A percentile compares a stretch with the other conserved stretches of the same genome.
Conservation (phyloP, 2,888 invertebrate genomes). For the Eupithecia abbreviata region DNA sequence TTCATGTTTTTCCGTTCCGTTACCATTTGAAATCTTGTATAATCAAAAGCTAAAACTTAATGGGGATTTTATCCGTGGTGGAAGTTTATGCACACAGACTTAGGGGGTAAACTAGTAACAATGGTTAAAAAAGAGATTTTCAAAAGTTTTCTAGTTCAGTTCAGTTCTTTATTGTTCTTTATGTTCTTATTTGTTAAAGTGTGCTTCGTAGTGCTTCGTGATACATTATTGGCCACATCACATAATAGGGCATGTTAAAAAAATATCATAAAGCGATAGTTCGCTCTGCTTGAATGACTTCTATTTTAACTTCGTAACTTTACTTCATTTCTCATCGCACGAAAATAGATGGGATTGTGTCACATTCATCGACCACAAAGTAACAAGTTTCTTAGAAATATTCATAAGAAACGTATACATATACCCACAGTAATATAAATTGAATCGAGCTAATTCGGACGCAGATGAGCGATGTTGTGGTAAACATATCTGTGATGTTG, state of each 20-base stretch:
- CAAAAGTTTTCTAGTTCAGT: no score
- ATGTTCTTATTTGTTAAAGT: no score
- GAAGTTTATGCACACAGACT: background rate
- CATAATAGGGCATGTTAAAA: no score
- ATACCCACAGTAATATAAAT: background rate
- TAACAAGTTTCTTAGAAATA: constrained; percentile 1
- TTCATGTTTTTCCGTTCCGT: constrained; percentile 22
- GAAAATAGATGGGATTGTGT: background rate
- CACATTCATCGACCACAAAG: constrained; percentile 12
- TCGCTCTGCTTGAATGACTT: background rate
- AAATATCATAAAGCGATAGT: background rate
- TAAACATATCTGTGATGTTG: background rate
- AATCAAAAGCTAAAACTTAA: constrained; percentile 27
- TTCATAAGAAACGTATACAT: background rate
- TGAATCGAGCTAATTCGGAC: background rate
- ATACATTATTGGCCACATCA: no score
- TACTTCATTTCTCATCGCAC: background rate
- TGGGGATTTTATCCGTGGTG: constrained; percentile 28
- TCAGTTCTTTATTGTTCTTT: no score
- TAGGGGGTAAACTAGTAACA: background rate
- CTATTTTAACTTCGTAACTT: background rate
- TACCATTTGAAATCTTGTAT: constrained; percentile 35
- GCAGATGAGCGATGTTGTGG: background rate
- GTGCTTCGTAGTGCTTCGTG: no score
- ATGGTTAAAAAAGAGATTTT: background rate